phyloP scores from a whole-genome alignment of 23 tunicate species.

The Corella eumyota region DNA sequence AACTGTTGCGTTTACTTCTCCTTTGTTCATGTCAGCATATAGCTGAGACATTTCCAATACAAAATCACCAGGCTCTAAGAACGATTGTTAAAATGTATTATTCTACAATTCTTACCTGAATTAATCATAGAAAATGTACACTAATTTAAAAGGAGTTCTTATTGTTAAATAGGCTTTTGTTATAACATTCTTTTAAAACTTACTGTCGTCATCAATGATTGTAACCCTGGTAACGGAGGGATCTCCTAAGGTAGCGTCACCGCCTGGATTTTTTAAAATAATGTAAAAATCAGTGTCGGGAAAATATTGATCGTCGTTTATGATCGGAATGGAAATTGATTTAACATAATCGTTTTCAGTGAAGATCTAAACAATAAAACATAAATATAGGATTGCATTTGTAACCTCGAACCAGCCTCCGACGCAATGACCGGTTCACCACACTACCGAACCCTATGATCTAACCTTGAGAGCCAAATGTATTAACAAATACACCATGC shows the following conservation, averaged over 20 bases:
- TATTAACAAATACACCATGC: too few relatives aligned
- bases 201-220: constrained; percentile 74
- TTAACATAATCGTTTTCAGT: constrained; percentile 30
- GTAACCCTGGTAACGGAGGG: constrained; percentile 62
- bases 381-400: too few relatives aligned
- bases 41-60: constrained; percentile 38
- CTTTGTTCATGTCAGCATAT: constrained; percentile 46
- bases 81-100: neutral
- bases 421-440: too few relatives aligned
- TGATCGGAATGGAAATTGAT: constrained; percentile 43
- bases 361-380: constrained; percentile 25
- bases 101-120: too few relatives aligned
- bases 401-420: too few relatives aligned
- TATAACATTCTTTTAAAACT: too few relatives aligned
- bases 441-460: too few relatives aligned
- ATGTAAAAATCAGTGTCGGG: constrained; percentile 78
- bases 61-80: constrained; percentile 62
- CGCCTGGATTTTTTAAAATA: constrained; percentile 48
- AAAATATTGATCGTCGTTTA: constrained; percentile 63
- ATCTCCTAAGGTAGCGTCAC: constrained; percentile 50
- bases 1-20: constrained; percentile 27
- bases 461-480: too few relatives aligned
- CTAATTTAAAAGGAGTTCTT: too few relatives aligned
- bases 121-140: too few relatives aligned
- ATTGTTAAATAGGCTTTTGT: too few relatives aligned